These are phyloP conservation scores for Mandrillus leucophaeus DNA, from an alignment of 2,113 vertebrate genomes.

Conservation along the genomic window DNA sequence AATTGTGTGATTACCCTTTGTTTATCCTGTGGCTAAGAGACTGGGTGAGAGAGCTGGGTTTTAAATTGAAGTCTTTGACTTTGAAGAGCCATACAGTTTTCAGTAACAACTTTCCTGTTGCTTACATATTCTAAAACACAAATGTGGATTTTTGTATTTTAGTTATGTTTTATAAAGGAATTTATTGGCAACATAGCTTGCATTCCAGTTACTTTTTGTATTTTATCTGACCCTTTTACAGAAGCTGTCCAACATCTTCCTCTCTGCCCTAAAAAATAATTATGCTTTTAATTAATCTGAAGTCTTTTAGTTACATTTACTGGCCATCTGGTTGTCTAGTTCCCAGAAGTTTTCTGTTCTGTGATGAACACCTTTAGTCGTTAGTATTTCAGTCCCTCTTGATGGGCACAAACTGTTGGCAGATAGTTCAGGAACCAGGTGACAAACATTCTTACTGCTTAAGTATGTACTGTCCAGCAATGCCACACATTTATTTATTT, in stretches of 20 bases:
- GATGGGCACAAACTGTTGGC: background rate
- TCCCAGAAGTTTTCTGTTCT: background rate
- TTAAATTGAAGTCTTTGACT: background rate
- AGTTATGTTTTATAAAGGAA: background rate
- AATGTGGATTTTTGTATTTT: background rate
- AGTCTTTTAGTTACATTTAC: slow-evolving; percentile 19
- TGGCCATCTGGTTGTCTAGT: background rate
- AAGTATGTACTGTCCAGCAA: background rate
- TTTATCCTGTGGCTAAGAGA: background rate
- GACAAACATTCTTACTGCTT: background rate
- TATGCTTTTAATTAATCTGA: background rate
- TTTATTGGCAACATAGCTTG: background rate
- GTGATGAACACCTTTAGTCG: background rate
- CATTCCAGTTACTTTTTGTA: background rate
- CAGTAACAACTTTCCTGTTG: slow-evolving; percentile 34
- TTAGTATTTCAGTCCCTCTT: background rate
- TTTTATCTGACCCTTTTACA: slow-evolving; percentile 1
- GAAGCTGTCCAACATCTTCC: background rate
- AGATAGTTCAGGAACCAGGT: background rate
- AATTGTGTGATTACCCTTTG: background rate
- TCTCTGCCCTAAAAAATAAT: background rate
- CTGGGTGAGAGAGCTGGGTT: background rate
- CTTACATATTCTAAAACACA: slow-evolving; percentile 31
- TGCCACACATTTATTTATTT: background rate
- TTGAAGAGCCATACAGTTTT: slow-evolving; percentile 15